Percentiles rank a stretch among this genome's conserved stretches.
phyloP scores from a whole-genome alignment of 1,140 invertebrate species.

The Branchinecta lynchi region DNA sequence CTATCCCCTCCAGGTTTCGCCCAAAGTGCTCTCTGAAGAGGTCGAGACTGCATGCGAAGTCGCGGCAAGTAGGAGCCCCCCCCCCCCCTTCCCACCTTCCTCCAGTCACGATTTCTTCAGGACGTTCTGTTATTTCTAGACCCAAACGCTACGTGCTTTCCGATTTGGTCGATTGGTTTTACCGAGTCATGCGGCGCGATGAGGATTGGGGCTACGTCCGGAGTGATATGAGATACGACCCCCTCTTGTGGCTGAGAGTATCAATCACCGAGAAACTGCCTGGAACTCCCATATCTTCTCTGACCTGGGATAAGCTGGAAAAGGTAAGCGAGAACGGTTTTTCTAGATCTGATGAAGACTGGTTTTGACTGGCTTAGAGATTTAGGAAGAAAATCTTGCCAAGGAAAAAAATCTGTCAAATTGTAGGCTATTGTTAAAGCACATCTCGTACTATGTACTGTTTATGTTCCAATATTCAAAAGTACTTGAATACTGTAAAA shows the following conservation, averaged over 20 bases:
- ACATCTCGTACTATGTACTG: no score
- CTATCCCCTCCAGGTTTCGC: no score
- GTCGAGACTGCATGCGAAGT: no score
- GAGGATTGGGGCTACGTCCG: conserved; percentile 44
- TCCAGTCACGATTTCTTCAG: no score
- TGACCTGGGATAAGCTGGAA: conserved; percentile 65
- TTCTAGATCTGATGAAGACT: background rate
- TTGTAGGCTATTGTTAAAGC: no score
- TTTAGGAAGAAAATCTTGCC: background rate
- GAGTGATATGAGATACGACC: conserved; percentile 51
- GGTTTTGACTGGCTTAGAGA: conserved; percentile 15
- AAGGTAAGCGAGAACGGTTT: conserved; percentile 38
- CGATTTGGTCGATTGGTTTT: conserved; percentile 64
- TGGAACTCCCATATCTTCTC: conserved; percentile 44
- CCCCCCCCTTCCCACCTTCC: no score
- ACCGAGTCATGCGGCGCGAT: conserved; percentile 50
- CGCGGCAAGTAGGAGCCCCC: no score
- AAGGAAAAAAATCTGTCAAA: no score
- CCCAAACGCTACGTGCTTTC: conserved; percentile 60
- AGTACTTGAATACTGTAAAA: no score
- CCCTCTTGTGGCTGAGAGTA: conserved; percentile 48
- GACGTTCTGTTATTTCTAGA: conserved; percentile 33
- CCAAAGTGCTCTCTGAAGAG: no score
- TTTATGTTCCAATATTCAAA: no score
- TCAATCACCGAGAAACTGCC: conserved; percentile 42